phyloP scores from a whole-genome alignment of 2,797 vertebrate species.

The Sitta carolinensis region DNA sequence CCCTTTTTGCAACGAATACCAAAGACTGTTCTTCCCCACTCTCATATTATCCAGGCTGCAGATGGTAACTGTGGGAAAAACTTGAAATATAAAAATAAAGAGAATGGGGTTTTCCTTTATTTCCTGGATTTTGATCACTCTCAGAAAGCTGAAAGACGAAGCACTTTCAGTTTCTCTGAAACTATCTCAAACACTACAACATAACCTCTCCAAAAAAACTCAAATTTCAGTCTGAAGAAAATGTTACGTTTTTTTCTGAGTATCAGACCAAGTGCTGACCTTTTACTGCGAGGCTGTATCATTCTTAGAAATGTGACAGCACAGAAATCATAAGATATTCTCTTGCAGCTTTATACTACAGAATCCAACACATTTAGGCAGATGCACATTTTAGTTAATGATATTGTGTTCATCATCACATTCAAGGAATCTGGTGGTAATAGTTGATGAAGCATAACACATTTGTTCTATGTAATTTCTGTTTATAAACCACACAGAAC shows the following conservation, averaged over 20 bases:
- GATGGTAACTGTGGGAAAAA: not conserved
- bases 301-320: not conserved
- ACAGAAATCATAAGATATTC: not conserved
- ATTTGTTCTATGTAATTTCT: not conserved
- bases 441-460: not conserved
- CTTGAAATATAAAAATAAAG: not conserved
- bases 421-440: not conserved
- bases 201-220: not conserved
- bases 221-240: not conserved
- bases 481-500: not conserved
- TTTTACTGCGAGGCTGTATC: not conserved
- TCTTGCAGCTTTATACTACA: not conserved
- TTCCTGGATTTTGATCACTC: not conserved
- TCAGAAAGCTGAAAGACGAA: not conserved
- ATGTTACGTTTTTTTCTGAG: not conserved
- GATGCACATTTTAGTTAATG: not conserved
- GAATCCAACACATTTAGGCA: not conserved
- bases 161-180: not conserved
- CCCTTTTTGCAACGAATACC: not conserved
- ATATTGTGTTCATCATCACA: not conserved
- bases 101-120: not conserved
- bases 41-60: not conserved
- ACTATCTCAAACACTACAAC: not conserved
- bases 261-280: not conserved
- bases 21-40: not conserved